Evolutionary conservation across 2,113 vertebrate species (phyloP).

Genomic region (Rostratula benghalensis): DNA sequence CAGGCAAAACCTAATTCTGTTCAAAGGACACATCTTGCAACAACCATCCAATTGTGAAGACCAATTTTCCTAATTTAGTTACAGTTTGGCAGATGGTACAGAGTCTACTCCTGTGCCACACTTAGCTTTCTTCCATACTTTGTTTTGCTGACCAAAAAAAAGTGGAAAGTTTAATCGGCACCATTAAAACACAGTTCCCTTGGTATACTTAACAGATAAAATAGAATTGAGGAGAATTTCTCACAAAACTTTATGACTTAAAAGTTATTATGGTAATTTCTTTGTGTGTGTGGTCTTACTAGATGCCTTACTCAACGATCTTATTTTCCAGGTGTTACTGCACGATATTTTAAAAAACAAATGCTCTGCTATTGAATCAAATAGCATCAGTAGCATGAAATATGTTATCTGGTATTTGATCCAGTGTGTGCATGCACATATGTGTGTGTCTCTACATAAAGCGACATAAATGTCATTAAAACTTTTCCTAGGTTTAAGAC

Average conservation of each 20-base stretch:
- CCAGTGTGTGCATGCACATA: too few species aligned
- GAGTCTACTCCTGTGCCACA: not conserved
- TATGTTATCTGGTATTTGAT: not conserved
- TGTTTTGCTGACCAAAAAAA: not conserved
- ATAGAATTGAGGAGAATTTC: not conserved
- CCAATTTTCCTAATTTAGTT: conserved; percentile 39
- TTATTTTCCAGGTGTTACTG: not conserved
- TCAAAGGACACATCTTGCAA: conserved; percentile 31
- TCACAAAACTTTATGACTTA: not conserved
- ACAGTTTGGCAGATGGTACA: not conserved
- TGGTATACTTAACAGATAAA: not conserved
- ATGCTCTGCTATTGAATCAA: not conserved
- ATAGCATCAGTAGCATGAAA: not conserved
- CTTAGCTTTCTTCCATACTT: not conserved
- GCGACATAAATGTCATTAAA: not conserved
- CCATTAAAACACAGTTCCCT: not conserved
- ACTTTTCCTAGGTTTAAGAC: not conserved
- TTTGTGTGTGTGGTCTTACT: not conserved
- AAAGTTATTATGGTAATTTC: not conserved
- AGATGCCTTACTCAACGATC: not conserved
- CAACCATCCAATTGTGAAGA: not conserved
- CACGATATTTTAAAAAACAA: not conserved
- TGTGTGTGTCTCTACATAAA: not conserved
- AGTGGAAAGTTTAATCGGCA: not conserved
- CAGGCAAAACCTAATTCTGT: conserved; percentile 29